Percentiles rank a stretch among this genome's conserved stretches.
phyloP scores from a whole-genome alignment of 2,888 invertebrate species.

The Horisme vitalbata region DNA sequence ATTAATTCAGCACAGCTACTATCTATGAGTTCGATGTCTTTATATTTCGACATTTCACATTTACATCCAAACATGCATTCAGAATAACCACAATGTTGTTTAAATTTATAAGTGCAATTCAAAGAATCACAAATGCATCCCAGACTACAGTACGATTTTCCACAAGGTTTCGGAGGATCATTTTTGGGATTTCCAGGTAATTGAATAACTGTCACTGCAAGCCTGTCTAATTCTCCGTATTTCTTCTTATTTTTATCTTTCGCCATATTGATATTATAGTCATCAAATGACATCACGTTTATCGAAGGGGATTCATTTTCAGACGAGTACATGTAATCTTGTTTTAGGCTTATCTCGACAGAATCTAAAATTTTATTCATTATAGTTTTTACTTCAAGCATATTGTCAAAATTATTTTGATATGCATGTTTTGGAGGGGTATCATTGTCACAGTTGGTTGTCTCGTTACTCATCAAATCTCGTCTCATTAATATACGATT shows the following conservation, averaged over 20 bases:
- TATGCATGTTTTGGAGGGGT: neutral
- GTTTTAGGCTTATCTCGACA: conserved; percentile 84
- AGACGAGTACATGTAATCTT: conserved; percentile 70
- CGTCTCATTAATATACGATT: conserved; percentile 78
- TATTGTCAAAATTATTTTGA: conserved; percentile 7
- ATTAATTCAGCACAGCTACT: conserved; percentile 46
- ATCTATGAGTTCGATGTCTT: conserved; percentile 47
- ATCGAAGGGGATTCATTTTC: conserved; percentile 53
- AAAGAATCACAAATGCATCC: conserved; percentile 87
- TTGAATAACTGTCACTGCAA: conserved; percentile 86
- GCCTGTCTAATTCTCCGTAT: conserved; percentile 80
- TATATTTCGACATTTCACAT: conserved; percentile 64
- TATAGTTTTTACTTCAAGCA: conserved; percentile 61
- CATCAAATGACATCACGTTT: conserved; percentile 28
- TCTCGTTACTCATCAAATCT: conserved; percentile 32
- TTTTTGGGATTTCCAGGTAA: conserved; percentile 50
- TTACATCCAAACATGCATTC: conserved; percentile 83
- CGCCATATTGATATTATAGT: conserved; percentile 32
- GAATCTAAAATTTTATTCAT: conserved; percentile 81
- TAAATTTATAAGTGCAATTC: conserved; percentile 60
- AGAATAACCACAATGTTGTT: conserved; percentile 84
- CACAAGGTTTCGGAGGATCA: conserved; percentile 56
- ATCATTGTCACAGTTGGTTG: neutral
- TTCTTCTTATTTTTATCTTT: conserved; percentile 66
- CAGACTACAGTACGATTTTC: conserved; percentile 80